Percentiles rank a stretch among this genome's conserved stretches.
Conservation (phyloP, 2,113 vertebrate species). For the Lophura nycthemera region DNA sequence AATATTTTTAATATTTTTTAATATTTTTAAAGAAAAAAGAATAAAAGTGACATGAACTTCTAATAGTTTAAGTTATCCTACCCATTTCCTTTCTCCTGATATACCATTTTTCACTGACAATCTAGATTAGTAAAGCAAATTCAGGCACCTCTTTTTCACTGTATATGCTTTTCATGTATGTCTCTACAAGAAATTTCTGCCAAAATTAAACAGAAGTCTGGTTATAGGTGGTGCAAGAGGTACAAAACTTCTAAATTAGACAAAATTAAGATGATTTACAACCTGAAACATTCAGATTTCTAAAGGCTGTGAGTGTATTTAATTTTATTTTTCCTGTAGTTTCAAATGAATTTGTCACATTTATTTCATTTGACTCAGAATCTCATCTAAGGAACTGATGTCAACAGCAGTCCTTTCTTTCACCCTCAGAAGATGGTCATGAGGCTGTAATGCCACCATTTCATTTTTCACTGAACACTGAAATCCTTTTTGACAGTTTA, state of each 20-base stretch:
- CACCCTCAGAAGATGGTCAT: neutral
- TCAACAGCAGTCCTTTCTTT: neutral
- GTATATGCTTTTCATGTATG: neutral
- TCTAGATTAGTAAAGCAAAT: slow-evolving; percentile 7
- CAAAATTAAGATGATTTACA: neutral
- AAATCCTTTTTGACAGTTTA: neutral
- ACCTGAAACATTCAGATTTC: neutral
- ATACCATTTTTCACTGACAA: slow-evolving; percentile 28
- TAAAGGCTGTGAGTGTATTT: neutral
- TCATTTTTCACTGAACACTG: neutral
- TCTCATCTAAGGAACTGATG: neutral
- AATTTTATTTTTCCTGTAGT: neutral
- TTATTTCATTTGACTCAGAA: neutral
- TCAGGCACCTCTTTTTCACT: neutral
- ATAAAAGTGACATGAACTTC: slow-evolving; percentile 10
- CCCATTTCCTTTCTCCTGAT: neutral
- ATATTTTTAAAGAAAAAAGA: neutral
- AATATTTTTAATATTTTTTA: too few relatives aligned
- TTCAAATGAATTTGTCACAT: neutral
- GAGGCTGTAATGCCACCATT: neutral
- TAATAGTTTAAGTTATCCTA: slow-evolving; percentile 16
- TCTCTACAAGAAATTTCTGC: neutral
- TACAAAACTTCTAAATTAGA: neutral
- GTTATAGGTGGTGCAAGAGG: neutral
- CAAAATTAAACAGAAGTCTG: neutral